phyloP scores from a whole-genome alignment of 2,888 invertebrate genomes.

The Reticulitermes lucifugus region DNA sequence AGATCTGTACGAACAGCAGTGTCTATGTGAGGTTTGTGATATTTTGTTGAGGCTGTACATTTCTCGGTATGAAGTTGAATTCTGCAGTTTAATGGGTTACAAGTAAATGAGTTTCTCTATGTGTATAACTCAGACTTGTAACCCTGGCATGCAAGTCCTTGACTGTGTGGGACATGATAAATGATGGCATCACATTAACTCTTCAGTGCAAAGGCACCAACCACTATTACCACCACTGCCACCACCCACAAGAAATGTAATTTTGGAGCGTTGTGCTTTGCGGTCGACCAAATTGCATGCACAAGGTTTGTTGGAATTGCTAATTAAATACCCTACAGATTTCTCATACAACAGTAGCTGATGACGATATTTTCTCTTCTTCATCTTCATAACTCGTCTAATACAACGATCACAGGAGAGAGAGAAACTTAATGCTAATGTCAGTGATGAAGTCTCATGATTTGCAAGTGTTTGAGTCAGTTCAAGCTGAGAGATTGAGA shows the following conservation, averaged over 20 bases:
- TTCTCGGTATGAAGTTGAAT: neutral
- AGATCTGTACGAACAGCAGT: too few relatives aligned
- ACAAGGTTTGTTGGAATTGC: constrained; percentile 12
- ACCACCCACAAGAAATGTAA: constrained; percentile 7
- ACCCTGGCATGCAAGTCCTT: neutral
- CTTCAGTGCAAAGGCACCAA: neutral
- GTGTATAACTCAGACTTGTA: neutral
- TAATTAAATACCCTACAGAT: constrained; percentile 19
- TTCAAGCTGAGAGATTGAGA: too few relatives aligned
- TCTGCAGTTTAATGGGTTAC: neutral
- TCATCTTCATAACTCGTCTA: neutral
- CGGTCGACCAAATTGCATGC: constrained; percentile 21
- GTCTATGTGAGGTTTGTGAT: neutral
- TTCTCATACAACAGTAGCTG: neutral
- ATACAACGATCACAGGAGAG: neutral
- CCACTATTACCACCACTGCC: neutral
- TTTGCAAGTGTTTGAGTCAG: neutral
- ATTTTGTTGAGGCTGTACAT: neutral
- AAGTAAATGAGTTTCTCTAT: constrained; percentile 22
- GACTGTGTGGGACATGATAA: constrained; percentile 17
- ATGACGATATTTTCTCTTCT: constrained; percentile 4
- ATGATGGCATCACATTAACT: constrained; percentile 5
- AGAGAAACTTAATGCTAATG: neutral
- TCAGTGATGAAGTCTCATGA: neutral
- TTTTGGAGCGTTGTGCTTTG: constrained; percentile 11